Percentiles rank a stretch among this genome's conserved stretches.
Evolutionary conservation across 2,113 vertebrate species (phyloP).

Genomic region (Ursus arctos): DNA sequence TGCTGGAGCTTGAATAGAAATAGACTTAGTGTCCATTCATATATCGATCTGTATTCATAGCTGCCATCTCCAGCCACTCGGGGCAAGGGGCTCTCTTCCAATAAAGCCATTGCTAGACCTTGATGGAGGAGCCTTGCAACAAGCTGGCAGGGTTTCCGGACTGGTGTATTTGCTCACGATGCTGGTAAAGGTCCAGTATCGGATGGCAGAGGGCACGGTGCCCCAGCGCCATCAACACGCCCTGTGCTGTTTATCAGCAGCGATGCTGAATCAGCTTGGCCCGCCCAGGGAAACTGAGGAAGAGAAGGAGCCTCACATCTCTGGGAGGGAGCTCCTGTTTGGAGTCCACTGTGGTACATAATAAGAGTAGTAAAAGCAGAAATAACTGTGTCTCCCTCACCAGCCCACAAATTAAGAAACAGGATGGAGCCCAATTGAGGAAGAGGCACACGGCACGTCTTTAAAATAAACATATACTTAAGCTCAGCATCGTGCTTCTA

Average conservation of each 20-base stretch:
- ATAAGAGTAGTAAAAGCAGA: neutral
- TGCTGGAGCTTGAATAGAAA: neutral
- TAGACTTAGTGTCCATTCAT: neutral
- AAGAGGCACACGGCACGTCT: neutral
- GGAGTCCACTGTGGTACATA: neutral
- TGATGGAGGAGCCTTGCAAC: neutral
- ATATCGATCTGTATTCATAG: neutral
- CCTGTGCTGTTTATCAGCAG: accelerated
- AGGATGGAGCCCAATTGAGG: neutral
- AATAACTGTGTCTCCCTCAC: neutral
- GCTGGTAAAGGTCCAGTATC: neutral
- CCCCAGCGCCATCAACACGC: neutral
- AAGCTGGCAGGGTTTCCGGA: accelerated
- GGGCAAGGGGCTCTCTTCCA: neutral
- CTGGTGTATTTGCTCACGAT: accelerated
- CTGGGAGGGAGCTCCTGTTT: neutral
- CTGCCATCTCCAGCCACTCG: neutral
- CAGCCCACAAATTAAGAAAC: neutral
- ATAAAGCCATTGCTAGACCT: neutral
- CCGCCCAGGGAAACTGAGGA: neutral
- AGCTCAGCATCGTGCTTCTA: neutral
- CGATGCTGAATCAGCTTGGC: neutral
- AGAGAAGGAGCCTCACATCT: neutral
- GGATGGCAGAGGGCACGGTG: accelerated
- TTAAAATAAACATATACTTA: neutral